These are phyloP conservation scores for Brachirus orientalis DNA, from an alignment of 2,113 vertebrate genomes.

Conservation along the genomic window DNA sequence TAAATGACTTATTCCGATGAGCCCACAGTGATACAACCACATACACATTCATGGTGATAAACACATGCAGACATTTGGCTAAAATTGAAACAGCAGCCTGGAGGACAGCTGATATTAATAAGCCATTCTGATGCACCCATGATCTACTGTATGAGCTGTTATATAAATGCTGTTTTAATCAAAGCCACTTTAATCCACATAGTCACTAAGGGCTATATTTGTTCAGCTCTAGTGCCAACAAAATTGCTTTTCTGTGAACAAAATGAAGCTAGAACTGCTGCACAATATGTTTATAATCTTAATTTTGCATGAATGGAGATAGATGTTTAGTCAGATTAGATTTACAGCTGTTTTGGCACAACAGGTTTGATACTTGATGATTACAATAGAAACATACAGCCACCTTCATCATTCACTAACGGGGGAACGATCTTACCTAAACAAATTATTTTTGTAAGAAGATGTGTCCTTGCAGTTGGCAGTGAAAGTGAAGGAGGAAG, in stretches of 20 bases:
- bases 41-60: neutral
- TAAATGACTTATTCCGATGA: conserved; percentile 12
- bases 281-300: neutral
- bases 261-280: conserved; percentile 15
- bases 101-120: conserved; percentile 34
- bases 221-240: conserved; percentile 24
- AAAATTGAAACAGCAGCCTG: conserved; percentile 20
- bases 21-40: conserved; percentile 16
- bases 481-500: conserved; percentile 7
- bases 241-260: conserved; percentile 42
- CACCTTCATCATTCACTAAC: conserved; percentile 15
- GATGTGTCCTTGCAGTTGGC: conserved; percentile 3
- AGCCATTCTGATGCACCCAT: conserved; percentile 36
- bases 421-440: neutral
- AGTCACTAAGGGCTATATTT: conserved; percentile 25
- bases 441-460: conserved; percentile 17
- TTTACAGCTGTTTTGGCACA: conserved; percentile 48
- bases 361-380: conserved; percentile 81
- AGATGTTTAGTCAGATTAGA: neutral
- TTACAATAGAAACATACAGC: conserved; percentile 27
- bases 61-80: neutral
- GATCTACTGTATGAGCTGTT: conserved; percentile 47
- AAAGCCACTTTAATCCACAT: conserved; percentile 55
- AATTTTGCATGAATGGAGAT: neutral
- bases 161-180: conserved; percentile 26